phyloP scores from a whole-genome alignment of 35 echinoderm and acorn worm genomes.

The Heliocidaris tuberculata region DNA sequence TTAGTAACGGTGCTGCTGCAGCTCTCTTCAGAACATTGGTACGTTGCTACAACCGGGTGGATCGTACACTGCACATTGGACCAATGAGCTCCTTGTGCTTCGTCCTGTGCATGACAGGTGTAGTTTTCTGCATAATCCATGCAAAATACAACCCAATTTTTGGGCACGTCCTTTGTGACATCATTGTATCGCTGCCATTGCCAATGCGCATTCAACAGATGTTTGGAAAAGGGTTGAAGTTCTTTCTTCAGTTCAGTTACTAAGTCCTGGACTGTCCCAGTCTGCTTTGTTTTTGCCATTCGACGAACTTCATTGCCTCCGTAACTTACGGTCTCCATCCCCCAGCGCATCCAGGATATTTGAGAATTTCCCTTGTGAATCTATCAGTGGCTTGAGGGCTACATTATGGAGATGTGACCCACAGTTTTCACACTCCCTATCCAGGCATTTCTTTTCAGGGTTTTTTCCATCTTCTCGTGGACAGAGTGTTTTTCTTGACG shows the following conservation, averaged over 20 bases:
- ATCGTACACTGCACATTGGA: conserved; percentile 65
- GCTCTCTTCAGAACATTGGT: too few relatives aligned
- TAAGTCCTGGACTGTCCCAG: conserved; percentile 50
- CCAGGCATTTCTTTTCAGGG: too few relatives aligned
- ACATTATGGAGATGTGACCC: neutral
- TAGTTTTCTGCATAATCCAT: conserved; percentile 70
- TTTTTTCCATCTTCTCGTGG: neutral
- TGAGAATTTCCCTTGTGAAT: neutral
- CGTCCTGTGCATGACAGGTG: conserved; percentile 66
- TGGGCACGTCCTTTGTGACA: conserved; percentile 31
- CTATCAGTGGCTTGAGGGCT: conserved; percentile 27
- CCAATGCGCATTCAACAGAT: conserved; percentile 62
- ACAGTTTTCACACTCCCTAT: too few relatives aligned
- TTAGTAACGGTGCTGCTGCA: too few relatives aligned
- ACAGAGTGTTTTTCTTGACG: conserved; percentile 7
- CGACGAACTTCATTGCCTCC: conserved; percentile 20
- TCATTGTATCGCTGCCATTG: conserved; percentile 48
- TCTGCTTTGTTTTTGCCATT: conserved; percentile 40
- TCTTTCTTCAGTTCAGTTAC: conserved; percentile 21
- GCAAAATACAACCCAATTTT: conserved; percentile 59
- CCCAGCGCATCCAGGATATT: too few relatives aligned
- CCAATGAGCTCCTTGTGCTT: conserved; percentile 76
- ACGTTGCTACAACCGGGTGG: conserved; percentile 58
- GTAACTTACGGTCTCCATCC: neutral
- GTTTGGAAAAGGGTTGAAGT: conserved; percentile 60